A percentile compares a stretch with the other conserved stretches of the same genome.
phyloP scores from a whole-genome alignment of 2,797 vertebrate species.

The Borostomias antarcticus region DNA sequence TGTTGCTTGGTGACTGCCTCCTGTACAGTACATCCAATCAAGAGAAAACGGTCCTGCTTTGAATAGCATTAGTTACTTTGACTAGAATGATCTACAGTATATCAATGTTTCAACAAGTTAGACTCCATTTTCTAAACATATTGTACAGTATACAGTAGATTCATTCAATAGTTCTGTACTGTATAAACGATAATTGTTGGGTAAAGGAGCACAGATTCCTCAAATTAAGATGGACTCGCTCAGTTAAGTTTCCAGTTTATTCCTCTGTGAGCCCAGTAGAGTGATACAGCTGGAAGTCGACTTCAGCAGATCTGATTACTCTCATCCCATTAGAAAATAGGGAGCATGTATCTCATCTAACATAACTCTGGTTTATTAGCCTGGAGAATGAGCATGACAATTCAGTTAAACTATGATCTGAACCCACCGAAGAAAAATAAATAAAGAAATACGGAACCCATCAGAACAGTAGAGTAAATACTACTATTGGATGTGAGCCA shows the following conservation, averaged over 20 bases:
- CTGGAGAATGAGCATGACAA: constrained; percentile 21
- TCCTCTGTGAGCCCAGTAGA: constrained; percentile 46
- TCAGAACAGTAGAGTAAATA: constrained; percentile 9
- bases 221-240: constrained; percentile 53
- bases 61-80: too few species aligned
- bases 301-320: constrained; percentile 57
- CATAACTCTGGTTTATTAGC: constrained; percentile 40
- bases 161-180: too few species aligned
- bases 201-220: constrained; percentile 40
- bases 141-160: too few species aligned
- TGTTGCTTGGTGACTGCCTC: constrained; percentile 9
- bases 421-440: too few species aligned
- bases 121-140: too few species aligned
- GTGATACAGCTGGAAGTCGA: constrained; percentile 49
- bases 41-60: too few species aligned
- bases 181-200: too few species aligned
- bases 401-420: constrained; percentile 34
- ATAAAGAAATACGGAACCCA: not conserved
- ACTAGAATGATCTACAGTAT: not conserved
- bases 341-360: constrained; percentile 49
- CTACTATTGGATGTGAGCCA: not conserved
- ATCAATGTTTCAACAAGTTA: too few species aligned
- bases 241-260: constrained; percentile 52
- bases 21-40: too few species aligned
- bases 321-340: constrained; percentile 52